Evolutionary conservation across 2,113 vertebrate genomes (phyloP).

Genomic region (Panthera uncia): DNA sequence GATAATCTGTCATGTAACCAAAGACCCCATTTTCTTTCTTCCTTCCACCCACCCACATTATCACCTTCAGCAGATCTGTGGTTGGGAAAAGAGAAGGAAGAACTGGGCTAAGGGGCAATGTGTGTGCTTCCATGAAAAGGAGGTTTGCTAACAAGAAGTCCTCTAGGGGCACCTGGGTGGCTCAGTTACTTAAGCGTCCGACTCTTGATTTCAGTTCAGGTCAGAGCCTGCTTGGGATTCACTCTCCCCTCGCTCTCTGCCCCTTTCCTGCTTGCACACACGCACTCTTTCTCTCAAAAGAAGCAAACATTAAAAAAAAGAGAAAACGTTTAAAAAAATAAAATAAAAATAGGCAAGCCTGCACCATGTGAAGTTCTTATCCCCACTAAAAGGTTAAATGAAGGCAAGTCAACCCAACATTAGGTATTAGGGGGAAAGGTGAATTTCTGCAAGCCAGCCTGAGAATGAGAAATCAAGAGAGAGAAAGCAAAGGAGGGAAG

Average conservation of each 20-base stretch:
- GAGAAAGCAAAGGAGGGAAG: background rate
- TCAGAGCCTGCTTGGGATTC: too few species aligned
- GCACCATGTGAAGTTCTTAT: background rate
- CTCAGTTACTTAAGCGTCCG: too few species aligned
- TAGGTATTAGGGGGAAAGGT: background rate
- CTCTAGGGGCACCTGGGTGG: background rate
- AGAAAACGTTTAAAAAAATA: too few species aligned
- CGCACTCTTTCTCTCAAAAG: too few species aligned
- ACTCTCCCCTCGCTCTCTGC: too few species aligned
- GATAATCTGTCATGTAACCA: background rate
- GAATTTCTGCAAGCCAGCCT: background rate
- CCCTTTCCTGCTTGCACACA: too few species aligned
- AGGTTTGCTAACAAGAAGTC: background rate
- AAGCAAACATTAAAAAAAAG: too few species aligned
- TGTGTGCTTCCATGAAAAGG: background rate
- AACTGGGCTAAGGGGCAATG: background rate
- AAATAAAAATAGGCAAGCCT: background rate
- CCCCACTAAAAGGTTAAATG: background rate
- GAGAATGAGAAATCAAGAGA: background rate
- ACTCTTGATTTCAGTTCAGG: too few species aligned
- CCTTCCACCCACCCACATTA: background rate
- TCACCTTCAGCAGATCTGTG: background rate
- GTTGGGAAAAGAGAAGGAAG: background rate
- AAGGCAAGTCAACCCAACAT: background rate
- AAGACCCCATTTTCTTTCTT: background rate